These are phyloP conservation scores for Ectemnius lituratus DNA, from an alignment of 2,888 invertebrate species.

Conservation along the genomic window DNA sequence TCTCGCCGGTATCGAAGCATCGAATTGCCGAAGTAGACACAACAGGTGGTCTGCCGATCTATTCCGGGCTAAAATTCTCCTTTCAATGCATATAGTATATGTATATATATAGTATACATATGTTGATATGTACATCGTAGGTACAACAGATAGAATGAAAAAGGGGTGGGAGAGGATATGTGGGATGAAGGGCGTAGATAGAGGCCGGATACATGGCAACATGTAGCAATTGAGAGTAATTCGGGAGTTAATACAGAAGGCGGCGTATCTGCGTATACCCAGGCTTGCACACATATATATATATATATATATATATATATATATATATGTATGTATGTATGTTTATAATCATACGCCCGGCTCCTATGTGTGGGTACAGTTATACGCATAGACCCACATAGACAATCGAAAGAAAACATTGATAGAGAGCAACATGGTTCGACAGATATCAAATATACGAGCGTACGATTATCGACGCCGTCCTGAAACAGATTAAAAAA, in stretches of 20 bases:
- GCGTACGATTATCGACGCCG: conserved; percentile 70
- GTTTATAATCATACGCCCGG: conserved; percentile 36
- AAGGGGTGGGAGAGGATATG: conserved; percentile 15
- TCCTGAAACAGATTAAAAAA: conserved; percentile 76
- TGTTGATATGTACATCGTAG: conserved; percentile 45
- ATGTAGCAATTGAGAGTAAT: conserved; percentile 72
- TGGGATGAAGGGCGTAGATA: conserved; percentile 57
- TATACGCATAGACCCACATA: conserved; percentile 40
- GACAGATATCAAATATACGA: conserved; percentile 48
- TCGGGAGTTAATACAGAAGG: conserved; percentile 67
- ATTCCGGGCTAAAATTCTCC: conserved; percentile 43
- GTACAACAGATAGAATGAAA: conserved; percentile 52
- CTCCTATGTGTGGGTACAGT: conserved; percentile 15
- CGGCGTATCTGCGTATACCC: conserved; percentile 46
- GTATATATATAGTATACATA: conserved; percentile 2
- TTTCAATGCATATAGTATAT: conserved; percentile 15
- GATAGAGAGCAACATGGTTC: conserved; percentile 53
- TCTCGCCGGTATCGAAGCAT: conserved; percentile 35
- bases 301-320: no score
- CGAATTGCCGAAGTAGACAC: conserved; percentile 39
- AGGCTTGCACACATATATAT: conserved; percentile 58
- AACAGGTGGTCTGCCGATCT: conserved; percentile 48
- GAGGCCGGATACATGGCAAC: conserved; percentile 66
- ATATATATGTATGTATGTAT: no score
- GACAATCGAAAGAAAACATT: conserved; percentile 37